phyloP scores from a whole-genome alignment of 2,113 vertebrate species.

The Gallinago media region DNA sequence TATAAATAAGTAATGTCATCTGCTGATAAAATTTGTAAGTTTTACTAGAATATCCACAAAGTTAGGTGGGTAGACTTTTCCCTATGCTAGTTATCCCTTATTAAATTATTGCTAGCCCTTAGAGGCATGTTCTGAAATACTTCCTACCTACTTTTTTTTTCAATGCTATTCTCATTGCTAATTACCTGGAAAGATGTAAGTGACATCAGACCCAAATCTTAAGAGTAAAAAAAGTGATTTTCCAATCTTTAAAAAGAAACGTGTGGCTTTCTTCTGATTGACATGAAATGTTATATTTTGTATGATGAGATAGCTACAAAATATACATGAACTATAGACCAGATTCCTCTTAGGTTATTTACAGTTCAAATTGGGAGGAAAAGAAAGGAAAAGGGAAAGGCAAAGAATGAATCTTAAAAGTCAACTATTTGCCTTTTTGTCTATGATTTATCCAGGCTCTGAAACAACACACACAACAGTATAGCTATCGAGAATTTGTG shows the following conservation, averaged over 20 bases:
- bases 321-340: neutral
- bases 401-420: neutral
- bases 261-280: neutral
- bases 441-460: neutral
- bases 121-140: slow-evolving; percentile 57
- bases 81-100: slow-evolving; percentile 49
- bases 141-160: slow-evolving; percentile 42
- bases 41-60: slow-evolving; percentile 60
- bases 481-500: neutral
- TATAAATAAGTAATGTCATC: slow-evolving; percentile 72
- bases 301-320: neutral
- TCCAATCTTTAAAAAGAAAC: neutral
- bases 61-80: slow-evolving; percentile 22
- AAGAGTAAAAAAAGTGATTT: neutral
- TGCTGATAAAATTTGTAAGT: slow-evolving; percentile 52
- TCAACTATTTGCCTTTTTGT: neutral
- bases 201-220: slow-evolving; percentile 43
- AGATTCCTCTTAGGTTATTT: neutral
- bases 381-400: neutral
- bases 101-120: slow-evolving; percentile 68
- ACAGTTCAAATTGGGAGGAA: neutral
- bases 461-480: neutral
- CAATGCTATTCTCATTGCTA: slow-evolving; percentile 40
- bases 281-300: neutral
- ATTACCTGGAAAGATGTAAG: slow-evolving; percentile 58